Base-by-base conservation (phyloP, 2,888 invertebrate species). In the Lasioglossum leucozonium region DNA sequence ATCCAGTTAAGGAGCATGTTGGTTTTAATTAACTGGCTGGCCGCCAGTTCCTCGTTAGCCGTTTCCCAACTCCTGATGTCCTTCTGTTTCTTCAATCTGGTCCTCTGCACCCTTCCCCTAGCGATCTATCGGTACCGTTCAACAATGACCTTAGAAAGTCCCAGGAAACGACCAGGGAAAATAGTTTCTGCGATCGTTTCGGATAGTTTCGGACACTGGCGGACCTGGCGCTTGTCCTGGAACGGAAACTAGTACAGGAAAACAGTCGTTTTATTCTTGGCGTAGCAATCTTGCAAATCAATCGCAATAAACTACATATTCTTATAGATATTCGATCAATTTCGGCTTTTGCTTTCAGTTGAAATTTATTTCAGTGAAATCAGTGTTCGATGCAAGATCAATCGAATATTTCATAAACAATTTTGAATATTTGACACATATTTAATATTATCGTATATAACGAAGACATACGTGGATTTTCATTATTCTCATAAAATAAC, bases 21-120 rank as follows among this genome's bases (percentile, higher is more conserved):
- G 82, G 84, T 90, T 90, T 90, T 92, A 92, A 92, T 92, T 92
- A 91, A 90, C 91, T 92, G 92, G 92, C 91, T 85, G 75, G 65
- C 69, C 73, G 92, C 92, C 92, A 92, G 89, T 85, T 90, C 65
- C 90, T 92, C 90, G 90, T 92, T 83, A 88, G 84, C 79, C 72
- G 72, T 40, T 58, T 72, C 71, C 65, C 58, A 72, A 75, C 81
- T 81, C 37, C 51, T 65, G 65, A 44, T 42, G 62, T 16, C 51
- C 44, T 71, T 58, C 73, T 42, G 67, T 67, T 79, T 74, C 79
- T 79, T 82, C 80, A 79, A 74, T 82, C 80, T 62, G 73, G 30
- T 26, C 42, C n/a, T 40, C n/a, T 58, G 18, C 30, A 18, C 10
- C 40, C 47, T n/a, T 58, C 44, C 26, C 22, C 22, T 4, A 22